Base-by-base conservation (phyloP, 2,113 vertebrate genomes). In the Rhegmatorhina hoffmannsi region DNA sequence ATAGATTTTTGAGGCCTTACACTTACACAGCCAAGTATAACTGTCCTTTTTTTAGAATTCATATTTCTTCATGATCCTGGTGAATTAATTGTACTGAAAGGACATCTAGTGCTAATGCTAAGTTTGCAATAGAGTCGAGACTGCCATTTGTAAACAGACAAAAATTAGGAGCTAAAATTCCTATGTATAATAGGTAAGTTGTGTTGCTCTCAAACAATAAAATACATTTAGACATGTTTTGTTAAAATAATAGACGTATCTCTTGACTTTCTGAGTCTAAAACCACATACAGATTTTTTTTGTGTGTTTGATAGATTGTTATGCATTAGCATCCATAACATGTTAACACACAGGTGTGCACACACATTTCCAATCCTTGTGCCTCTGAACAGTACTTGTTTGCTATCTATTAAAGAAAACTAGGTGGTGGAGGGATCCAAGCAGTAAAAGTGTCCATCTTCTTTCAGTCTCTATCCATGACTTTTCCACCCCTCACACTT, bases 321-420 rank as follows among this genome's bases (percentile, higher is more conserved):
- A 24, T 33, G 8, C 9, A 7, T 70, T 74, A 59, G 6, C 26
- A 73, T 40, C 28, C 12, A 3, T 21, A 4, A 43, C 0, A 1
- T 15, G 0, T 49, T 70, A 33, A 28, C 11, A 43, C 12, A 31
- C 1, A 13, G 6, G 55, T 33, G 13, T 31, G 46, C 4, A 10
- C 0, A 0, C 6, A 43, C 29, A 17, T 67, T 72, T 33, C 36
- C 7, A 21, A 13, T 17, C 40, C 10, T 16, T n/a, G 18, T 12
- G 52, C 43, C 64, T 63, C 50, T n/a, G 36, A 63, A 10, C 29
- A 58, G 36, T 11, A 4, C 7, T 67, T 1, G 0, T 56, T 79
- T 69, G n/a, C 11, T 49, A 1, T 5, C 36, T 70, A 3, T 8
- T 59, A 18, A 67, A 87, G 33, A 56, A 81, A 77, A 59, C 1